Base-by-base conservation (phyloP, 2,888 invertebrate genomes). In the Heliconius aoede region DNA sequence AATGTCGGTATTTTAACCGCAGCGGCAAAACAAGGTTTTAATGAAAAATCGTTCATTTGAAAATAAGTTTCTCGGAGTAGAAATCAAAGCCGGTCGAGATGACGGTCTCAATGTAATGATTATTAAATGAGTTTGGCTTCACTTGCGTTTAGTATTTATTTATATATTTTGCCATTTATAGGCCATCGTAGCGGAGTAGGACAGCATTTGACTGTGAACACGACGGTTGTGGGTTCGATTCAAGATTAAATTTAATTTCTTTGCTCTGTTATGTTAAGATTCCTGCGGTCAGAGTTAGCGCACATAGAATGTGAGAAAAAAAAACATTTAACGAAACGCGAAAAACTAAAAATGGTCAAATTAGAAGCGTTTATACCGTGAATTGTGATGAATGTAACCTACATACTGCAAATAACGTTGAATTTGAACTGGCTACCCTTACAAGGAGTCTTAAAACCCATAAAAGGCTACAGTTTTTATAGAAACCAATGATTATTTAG, bases 371-470 rank as follows among this genome's bases (percentile, higher is more conserved):
- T 55, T 32, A 69, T 69, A 11, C 15, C n/a, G n/a, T n/a, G 30
- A 30, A 69, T 69, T 55, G 55, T 30, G 51, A 69, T 24, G 30
- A 69, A 69, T 69, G 69, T 28, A 32, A 69, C 69, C 69, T 68
- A 68, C 51, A 68, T 68, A 69, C 51, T 30, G 5, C 32, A 69
- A 51, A 24, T 30, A 30, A 51, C 51, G n/a, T 69, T 30, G 30
- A 55, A 69, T 15, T 55, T 24, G 65, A 69, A 69, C 69, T 13
- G 18, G 51, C 5, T 26, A n/a, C 51, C 46, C 69, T 55, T 69
- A 55, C 15, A 30, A 30, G n/a, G 55, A 30, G 8, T n/a, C 15
- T 32, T 15, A 32, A 30, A 69, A 30, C 55, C 21, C 51, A 26
- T 51, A 69, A 28, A 28, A 68, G 68, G 18, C 9, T 3, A 21